These are phyloP conservation scores for Myotis yumanensis DNA, from an alignment of 2,113 vertebrate species.

Conservation along the genomic window DNA sequence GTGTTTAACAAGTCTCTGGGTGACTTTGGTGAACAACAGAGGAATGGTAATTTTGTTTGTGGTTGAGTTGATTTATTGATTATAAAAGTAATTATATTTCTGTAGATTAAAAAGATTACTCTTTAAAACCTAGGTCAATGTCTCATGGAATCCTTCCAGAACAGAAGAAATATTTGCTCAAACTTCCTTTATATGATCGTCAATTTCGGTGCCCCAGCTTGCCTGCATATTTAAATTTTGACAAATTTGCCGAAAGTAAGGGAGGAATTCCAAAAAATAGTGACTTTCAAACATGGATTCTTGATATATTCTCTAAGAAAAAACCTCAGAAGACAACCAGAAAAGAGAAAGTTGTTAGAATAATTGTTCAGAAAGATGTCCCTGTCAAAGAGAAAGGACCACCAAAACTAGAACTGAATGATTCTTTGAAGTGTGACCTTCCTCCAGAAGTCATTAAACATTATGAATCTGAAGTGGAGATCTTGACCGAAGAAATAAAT, in stretches of 20 bases:
- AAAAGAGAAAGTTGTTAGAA: not conserved
- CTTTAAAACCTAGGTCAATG: conserved; percentile 54
- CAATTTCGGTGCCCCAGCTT: conserved; percentile 73
- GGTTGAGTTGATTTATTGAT: conserved; percentile 19
- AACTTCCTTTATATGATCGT: conserved; percentile 59
- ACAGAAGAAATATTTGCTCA: conserved; percentile 67
- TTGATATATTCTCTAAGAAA: conserved; percentile 63
- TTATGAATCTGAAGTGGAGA: conserved; percentile 78
- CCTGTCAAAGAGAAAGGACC: not conserved
- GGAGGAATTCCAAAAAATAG: conserved; percentile 69
- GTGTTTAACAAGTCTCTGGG: not conserved
- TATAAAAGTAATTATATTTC: conserved; percentile 31
- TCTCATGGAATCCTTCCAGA: conserved; percentile 74
- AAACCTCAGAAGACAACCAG: not conserved
- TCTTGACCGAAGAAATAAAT: conserved; percentile 79
- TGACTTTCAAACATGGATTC: conserved; percentile 69
- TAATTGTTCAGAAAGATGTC: not conserved
- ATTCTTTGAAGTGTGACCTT: conserved; percentile 68
- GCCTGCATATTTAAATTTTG: conserved; percentile 80
- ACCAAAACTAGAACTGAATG: conserved; percentile 64
- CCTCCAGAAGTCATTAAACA: conserved; percentile 62
- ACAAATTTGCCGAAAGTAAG: conserved; percentile 66
- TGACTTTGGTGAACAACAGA: not conserved
- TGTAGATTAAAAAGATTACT: conserved; percentile 34
- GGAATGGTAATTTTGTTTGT: conserved; percentile 28